Evolutionary conservation across 92 coral and sea anemone species (phyloP).

Genomic region (Epizoanthus ramosus): DNA sequence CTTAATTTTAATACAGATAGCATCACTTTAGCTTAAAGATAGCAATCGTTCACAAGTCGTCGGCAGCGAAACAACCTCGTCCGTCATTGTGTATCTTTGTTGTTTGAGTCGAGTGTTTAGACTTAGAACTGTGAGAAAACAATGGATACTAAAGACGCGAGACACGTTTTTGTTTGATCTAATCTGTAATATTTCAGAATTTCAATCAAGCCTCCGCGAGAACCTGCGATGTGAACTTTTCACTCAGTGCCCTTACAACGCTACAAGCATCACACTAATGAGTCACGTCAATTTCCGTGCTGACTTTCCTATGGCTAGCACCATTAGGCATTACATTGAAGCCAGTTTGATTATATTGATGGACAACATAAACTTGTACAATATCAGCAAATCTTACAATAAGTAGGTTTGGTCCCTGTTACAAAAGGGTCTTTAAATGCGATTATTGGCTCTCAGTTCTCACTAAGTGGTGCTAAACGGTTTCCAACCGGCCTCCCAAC

Average conservation of each 20-base stretch:
- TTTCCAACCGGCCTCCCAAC: neutral
- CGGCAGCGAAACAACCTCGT: neutral
- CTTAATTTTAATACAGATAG: neutral
- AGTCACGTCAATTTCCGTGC: constrained; percentile 44
- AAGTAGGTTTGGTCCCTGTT: constrained; percentile 19
- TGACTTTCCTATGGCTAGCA: neutral
- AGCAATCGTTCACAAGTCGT: constrained; percentile 4
- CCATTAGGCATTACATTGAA: constrained; percentile 13
- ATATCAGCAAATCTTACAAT: constrained; percentile 35
- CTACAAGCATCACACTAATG: no score
- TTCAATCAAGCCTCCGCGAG: constrained; percentile 20
- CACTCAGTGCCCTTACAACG: neutral
- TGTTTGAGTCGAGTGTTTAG: constrained; percentile 2
- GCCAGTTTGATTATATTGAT: constrained; percentile 5
- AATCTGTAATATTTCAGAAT: constrained; percentile 8
- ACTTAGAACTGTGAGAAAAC: neutral
- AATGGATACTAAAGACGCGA: constrained; percentile 21
- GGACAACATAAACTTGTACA: constrained; percentile 2
- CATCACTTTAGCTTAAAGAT: constrained; percentile 1
- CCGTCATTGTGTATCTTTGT: constrained; percentile 6
- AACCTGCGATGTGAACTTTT: neutral
- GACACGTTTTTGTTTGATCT: constrained; percentile 27
- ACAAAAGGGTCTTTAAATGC: constrained; percentile 36
- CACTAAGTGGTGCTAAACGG: constrained; percentile 35
- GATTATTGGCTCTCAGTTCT: constrained; percentile 25